phyloP scores from a whole-genome alignment of 37 sponge, comb jelly and placozoan genomes.

The Cladorhizidae sp. region DNA sequence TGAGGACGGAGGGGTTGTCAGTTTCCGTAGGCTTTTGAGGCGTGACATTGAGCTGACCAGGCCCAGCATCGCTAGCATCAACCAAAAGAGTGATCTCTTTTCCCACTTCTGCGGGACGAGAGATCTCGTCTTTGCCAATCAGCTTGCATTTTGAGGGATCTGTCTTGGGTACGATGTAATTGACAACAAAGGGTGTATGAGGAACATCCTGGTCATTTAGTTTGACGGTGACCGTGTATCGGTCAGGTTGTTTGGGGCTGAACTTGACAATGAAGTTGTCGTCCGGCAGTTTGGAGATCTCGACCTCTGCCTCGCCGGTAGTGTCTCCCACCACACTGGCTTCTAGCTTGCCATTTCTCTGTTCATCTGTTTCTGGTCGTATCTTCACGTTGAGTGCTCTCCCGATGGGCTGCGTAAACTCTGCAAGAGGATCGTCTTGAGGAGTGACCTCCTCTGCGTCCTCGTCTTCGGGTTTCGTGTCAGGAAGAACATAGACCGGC shows the following conservation, averaged over 20 bases:
- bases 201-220: constrained; percentile 36
- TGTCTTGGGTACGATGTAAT: constrained; percentile 20
- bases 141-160: constrained; percentile 49
- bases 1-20: constrained; percentile 1
- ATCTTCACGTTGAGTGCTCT: constrained; percentile 30
- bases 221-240: constrained; percentile 44
- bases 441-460: neutral
- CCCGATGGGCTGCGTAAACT: constrained; percentile 21
- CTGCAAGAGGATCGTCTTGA: neutral
- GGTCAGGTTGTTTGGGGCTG: constrained; percentile 58
- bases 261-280: constrained; percentile 34
- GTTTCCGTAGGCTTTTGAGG: constrained; percentile 19
- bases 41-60: constrained; percentile 27
- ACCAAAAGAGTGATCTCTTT: constrained; percentile 16
- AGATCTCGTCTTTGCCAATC: constrained; percentile 22
- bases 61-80: constrained; percentile 21
- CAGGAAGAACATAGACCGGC: no score
- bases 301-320: constrained; percentile 1
- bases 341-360: constrained; percentile 22
- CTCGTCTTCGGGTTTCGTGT: neutral
- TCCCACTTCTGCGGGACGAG: neutral
- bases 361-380: constrained; percentile 4
- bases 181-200: constrained; percentile 55
- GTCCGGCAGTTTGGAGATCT: neutral
- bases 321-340: constrained; percentile 54